A percentile compares a stretch with the other conserved stretches of the same genome.
Conservation (phyloP, 2,113 vertebrate genomes). For the Ovibos moschatus region DNA sequence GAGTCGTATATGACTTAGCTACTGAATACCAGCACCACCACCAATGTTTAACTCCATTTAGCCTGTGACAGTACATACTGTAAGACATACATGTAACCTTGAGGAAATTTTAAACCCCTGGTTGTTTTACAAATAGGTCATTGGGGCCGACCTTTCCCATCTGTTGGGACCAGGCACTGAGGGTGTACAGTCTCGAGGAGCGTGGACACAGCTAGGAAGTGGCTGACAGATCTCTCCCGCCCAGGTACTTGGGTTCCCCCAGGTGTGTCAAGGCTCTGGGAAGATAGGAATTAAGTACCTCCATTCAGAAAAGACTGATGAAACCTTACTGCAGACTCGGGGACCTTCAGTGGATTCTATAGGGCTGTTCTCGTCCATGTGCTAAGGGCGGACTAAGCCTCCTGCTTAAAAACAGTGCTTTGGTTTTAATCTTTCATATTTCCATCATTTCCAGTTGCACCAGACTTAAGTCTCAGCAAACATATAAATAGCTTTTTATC, state of each 20-base stretch:
- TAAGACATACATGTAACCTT: rapidly evolving
- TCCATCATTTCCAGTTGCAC: background rate
- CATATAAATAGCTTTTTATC: background rate
- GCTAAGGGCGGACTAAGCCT: too few species aligned
- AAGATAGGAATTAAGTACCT: background rate
- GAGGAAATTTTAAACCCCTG: background rate
- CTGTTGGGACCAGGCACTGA: background rate
- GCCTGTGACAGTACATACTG: rapidly evolving
- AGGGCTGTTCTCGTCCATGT: rapidly evolving
- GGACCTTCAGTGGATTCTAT: rapidly evolving
- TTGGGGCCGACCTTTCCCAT: rapidly evolving
- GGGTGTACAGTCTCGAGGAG: background rate
- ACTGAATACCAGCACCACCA: background rate
- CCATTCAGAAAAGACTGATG: background rate
- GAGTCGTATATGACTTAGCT: background rate
- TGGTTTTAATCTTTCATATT: background rate
- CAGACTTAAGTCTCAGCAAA: background rate
- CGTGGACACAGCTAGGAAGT: rapidly evolving
- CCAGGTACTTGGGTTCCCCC: rapidly evolving
- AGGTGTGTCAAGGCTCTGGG: background rate
- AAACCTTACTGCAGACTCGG: rapidly evolving
- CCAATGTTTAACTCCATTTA: background rate
- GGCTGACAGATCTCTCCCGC: background rate
- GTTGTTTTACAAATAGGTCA: rapidly evolving
- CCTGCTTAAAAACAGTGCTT: background rate